phyloP scores from a whole-genome alignment of 2,888 invertebrate genomes.

The Hesperia comma region DNA sequence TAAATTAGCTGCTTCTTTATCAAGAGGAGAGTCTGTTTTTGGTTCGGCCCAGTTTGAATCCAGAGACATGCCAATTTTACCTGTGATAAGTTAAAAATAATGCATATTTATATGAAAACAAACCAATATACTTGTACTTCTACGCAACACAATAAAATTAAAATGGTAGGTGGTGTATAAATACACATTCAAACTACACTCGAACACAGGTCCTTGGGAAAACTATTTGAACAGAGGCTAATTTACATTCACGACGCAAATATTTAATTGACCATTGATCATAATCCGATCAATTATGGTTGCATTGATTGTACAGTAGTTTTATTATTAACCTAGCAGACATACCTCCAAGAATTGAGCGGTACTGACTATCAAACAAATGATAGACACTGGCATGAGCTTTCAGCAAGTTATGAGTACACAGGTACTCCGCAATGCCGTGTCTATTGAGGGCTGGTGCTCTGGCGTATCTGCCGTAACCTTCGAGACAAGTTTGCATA shows the following conservation, averaged over 20 bases:
- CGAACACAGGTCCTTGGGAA: conserved; percentile 23
- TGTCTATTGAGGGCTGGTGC: conserved; percentile 85
- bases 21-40: conserved; percentile 73
- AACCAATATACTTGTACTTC: not conserved
- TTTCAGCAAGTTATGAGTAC: conserved; percentile 88
- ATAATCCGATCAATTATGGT: conserved; percentile 26
- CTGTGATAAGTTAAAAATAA: conserved; percentile 55
- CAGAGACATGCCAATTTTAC: conserved; percentile 85
- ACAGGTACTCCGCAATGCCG: conserved; percentile 86
- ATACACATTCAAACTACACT: conserved; percentile 3
- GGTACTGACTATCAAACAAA: conserved; percentile 85
- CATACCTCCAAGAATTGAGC: conserved; percentile 80
- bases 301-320: conserved; percentile 19
- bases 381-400: conserved; percentile 89
- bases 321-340: conserved; percentile 16
- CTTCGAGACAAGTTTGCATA: conserved; percentile 80
- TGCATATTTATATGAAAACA: not conserved
- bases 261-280: conserved; percentile 36
- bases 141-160: conserved; percentile 1
- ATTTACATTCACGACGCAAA: conserved; percentile 31
- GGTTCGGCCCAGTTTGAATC: conserved; percentile 86
- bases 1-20: conserved; percentile 85
- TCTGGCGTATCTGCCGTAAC: conserved; percentile 84
- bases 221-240: conserved; percentile 24
- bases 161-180: not conserved